These are phyloP conservation scores for Tychaedon coryphoeus DNA, from an alignment of 2,113 vertebrate genomes.

Conservation along the genomic window DNA sequence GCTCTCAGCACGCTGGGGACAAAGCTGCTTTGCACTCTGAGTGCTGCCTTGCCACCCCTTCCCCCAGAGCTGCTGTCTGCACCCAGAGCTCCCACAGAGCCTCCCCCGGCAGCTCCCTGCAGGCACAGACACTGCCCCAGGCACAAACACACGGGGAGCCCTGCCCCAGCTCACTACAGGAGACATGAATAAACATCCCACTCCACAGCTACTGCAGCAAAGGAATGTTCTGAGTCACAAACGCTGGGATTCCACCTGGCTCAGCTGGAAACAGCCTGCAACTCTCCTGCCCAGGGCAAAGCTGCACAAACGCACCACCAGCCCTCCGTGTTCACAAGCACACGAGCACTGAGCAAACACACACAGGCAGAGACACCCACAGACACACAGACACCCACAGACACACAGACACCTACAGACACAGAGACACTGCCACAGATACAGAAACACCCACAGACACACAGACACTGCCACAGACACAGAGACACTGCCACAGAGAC, in stretches of 20 bases:
- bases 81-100: not conserved
- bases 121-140: not conserved
- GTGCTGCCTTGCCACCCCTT: not conserved
- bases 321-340: rapidly evolving
- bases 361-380: not conserved
- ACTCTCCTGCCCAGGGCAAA: not conserved
- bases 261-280: not conserved
- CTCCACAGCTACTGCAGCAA: not conserved
- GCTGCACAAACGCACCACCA: rapidly evolving
- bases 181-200: not conserved
- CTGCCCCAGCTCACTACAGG: not conserved
- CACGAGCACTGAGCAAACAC: rapidly evolving
- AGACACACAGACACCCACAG: too few relatives aligned
- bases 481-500: too few relatives aligned
- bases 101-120: not conserved
- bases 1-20: not conserved
- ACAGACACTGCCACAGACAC: too few relatives aligned
- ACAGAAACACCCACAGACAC: too few relatives aligned
- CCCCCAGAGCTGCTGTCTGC: not conserved
- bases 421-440: too few relatives aligned
- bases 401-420: not conserved
- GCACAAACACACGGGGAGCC: not conserved
- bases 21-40: not conserved
- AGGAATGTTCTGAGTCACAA: not conserved
- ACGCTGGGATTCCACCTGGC: not conserved